These are phyloP conservation scores for Diplodus puntazzo DNA, from an alignment of 2,797 vertebrate genomes.

Conservation along the genomic window DNA sequence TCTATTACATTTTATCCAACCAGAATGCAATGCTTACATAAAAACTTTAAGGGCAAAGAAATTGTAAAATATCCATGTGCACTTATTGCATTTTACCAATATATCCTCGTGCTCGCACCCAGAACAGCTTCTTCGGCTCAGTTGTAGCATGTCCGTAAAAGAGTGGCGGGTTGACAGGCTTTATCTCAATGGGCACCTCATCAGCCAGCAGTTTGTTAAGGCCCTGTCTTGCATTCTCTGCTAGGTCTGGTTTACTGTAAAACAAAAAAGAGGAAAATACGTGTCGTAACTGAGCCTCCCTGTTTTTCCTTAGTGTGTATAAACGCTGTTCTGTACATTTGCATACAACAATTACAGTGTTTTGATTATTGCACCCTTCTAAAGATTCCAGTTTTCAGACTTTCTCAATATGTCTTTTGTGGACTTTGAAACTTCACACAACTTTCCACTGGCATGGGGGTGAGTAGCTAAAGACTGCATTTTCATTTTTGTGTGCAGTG, in stretches of 20 bases:
- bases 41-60: too few species aligned
- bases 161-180: slow-evolving; percentile 87
- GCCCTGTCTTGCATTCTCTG: slow-evolving; percentile 83
- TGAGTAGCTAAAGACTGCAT: too few species aligned
- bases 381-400: too few species aligned
- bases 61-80: background rate
- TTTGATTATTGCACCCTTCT: too few species aligned
- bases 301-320: too few species aligned
- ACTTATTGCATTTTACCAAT: slow-evolving; percentile 87
- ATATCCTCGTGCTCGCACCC: slow-evolving; percentile 92
- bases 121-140: slow-evolving; percentile 91
- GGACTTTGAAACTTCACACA: too few species aligned
- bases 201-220: slow-evolving; percentile 90
- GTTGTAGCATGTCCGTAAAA: slow-evolving; percentile 62
- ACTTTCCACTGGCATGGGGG: too few species aligned
- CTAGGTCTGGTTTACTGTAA: slow-evolving; percentile 89
- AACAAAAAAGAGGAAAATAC: background rate
- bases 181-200: slow-evolving; percentile 94
- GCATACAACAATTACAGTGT: too few species aligned
- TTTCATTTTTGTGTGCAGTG: too few species aligned
- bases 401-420: too few species aligned
- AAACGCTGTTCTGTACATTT: too few species aligned
- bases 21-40: too few species aligned
- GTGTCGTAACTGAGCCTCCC: background rate
- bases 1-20: background rate